These are phyloP conservation scores for Watsonalla binaria DNA, from an alignment of 2,888 invertebrate species.

Conservation along the genomic window DNA sequence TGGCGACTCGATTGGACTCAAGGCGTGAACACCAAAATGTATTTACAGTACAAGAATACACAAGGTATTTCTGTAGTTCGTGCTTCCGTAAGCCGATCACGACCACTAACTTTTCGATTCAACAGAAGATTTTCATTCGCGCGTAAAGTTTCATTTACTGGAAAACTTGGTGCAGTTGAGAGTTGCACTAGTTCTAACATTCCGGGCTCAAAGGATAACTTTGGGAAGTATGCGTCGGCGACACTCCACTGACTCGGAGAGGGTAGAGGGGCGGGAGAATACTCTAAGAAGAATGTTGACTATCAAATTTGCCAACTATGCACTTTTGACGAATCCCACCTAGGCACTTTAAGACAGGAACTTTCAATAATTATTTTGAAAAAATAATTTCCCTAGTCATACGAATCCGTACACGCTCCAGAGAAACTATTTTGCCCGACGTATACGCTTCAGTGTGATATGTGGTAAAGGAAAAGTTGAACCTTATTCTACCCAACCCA, in stretches of 20 bases:
- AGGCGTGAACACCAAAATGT: too few relatives aligned
- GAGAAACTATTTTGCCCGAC: too few relatives aligned
- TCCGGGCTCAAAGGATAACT: conserved; percentile 1
- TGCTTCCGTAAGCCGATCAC: not conserved
- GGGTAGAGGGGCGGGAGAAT: not conserved
- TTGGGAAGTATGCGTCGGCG: not conserved
- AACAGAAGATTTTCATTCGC: not conserved
- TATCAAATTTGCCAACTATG: not conserved
- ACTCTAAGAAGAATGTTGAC: not conserved
- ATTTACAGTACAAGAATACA: too few relatives aligned
- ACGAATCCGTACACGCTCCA: too few relatives aligned
- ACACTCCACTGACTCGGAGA: not conserved
- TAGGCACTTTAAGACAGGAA: not conserved
- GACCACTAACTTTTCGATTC: not conserved
- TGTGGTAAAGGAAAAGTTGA: too few relatives aligned
- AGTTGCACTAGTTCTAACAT: not conserved
- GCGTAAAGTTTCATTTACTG: conserved; percentile 1
- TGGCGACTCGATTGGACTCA: too few relatives aligned
- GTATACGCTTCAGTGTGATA: too few relatives aligned
- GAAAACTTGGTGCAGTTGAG: not conserved
- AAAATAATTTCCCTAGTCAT: too few relatives aligned
- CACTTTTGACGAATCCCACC: not conserved
- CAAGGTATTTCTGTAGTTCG: too few relatives aligned
- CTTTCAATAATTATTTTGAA: too few relatives aligned
- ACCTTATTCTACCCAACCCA: too few relatives aligned